phyloP scores from a whole-genome alignment of 2,888 invertebrate species.

The Drosophila rellima region DNA sequence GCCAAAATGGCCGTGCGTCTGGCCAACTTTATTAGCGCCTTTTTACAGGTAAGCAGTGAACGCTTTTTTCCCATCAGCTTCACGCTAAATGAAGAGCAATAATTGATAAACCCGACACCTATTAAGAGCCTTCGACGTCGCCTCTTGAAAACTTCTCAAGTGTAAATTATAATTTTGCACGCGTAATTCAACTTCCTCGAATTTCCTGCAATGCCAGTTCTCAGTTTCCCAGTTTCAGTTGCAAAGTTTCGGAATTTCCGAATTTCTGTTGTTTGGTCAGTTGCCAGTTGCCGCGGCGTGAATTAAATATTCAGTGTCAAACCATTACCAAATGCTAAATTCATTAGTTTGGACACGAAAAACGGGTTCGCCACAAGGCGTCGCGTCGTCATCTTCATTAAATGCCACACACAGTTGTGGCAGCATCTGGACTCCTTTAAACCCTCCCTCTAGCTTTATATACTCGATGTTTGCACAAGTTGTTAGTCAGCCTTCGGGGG shows the following conservation, averaged over 20 bases:
- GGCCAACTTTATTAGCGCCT: conserved; percentile 98
- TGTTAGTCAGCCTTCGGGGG: conserved; percentile 52
- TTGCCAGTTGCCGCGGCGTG: conserved; percentile 59
- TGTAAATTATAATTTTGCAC: conserved; percentile 84
- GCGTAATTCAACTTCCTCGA: conserved; percentile 84
- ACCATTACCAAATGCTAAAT: conserved; percentile 81
- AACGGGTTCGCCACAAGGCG: conserved; percentile 80
- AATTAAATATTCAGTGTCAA: conserved; percentile 85
- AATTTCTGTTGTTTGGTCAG: conserved; percentile 38
- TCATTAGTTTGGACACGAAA: conserved; percentile 83
- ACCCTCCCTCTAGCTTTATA: conserved; percentile 12
- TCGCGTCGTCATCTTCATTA: conserved; percentile 68
- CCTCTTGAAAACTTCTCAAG: conserved; percentile 83
- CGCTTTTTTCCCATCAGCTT: conserved; percentile 65
- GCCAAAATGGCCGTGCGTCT: conserved; percentile 98
- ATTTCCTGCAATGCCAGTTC: conserved; percentile 82
- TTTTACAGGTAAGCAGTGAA: conserved; percentile 90
- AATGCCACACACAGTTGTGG: conserved; percentile 46
- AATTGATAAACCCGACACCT: conserved; percentile 81
- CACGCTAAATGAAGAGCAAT: conserved; percentile 81
- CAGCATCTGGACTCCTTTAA: conserved; percentile 31
- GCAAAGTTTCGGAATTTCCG: not conserved
- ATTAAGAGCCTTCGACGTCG: conserved; percentile 77
- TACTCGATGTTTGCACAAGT: conserved; percentile 58
- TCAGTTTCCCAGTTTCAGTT: conserved; percentile 28